Conservation (phyloP, 1,140 invertebrate genomes). For the Lysiphlebus fabarum region DNA sequence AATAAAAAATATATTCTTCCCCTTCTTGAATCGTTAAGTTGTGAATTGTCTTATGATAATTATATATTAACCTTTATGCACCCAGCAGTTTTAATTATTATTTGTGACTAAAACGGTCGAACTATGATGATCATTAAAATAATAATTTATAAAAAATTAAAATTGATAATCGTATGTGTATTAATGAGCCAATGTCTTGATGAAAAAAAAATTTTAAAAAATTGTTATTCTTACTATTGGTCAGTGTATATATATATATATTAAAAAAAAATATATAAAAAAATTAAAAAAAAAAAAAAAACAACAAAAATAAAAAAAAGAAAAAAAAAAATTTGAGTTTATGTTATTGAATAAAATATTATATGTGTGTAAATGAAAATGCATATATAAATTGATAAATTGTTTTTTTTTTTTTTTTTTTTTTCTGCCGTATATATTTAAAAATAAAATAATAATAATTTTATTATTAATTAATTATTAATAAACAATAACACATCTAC, state of each 20-base stretch:
- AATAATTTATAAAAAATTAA: neutral
- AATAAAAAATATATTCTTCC: neutral
- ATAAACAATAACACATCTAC: no score
- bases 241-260: neutral
- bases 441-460: no score
- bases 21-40: no score
- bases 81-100: neutral
- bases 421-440: neutral
- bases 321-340: neutral
- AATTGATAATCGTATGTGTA: conserved; percentile 2
- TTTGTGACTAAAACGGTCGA: conserved; percentile 1
- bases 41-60: no score
- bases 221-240: neutral
- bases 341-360: neutral
- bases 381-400: neutral
- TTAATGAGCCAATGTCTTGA: neutral
- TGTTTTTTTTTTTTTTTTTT: neutral
- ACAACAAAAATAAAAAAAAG: neutral
- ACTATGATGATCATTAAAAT: neutral
- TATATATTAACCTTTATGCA: neutral
- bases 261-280: neutral
- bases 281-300: neutral
- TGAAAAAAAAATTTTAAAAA: no score
- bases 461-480: no score
- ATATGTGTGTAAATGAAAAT: no score